Percentiles rank a stretch among this genome's conserved stretches.
Conservation (phyloP, 2,113 vertebrate species). For the Mustela lutreola region DNA sequence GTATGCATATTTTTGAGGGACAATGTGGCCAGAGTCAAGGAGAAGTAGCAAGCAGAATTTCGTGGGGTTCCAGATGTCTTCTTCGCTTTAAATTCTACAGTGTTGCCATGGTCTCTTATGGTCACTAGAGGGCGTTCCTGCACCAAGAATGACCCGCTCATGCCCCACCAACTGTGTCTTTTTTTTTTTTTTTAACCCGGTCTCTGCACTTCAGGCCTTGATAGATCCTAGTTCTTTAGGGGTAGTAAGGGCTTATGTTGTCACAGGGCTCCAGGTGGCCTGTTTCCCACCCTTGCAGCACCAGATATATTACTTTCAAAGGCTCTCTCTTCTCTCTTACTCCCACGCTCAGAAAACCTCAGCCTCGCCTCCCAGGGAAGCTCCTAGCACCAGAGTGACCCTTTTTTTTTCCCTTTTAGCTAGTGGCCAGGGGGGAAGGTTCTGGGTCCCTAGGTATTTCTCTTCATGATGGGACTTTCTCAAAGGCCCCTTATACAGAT, state of each 20-base stretch:
- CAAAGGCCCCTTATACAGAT: neutral
- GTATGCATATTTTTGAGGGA: neutral
- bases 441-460: neutral
- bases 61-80: neutral
- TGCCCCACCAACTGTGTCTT: fast-evolving
- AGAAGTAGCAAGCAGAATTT: neutral
- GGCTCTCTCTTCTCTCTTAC: neutral
- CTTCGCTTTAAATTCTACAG: neutral
- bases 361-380: neutral
- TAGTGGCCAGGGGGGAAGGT: neutral
- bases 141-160: neutral
- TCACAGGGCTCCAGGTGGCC: neutral
- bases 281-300: neutral
- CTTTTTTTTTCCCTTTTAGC: neutral
- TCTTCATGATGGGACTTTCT: neutral
- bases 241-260: neutral
- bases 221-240: neutral
- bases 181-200: neutral
- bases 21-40: neutral
- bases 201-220: neutral
- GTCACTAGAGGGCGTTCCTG: slow-evolving; percentile 46
- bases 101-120: neutral
- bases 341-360: neutral
- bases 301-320: neutral
- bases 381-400: neutral